These are phyloP conservation scores for Heliothis peltigera DNA, from an alignment of 2,888 invertebrate species.

Conservation along the genomic window DNA sequence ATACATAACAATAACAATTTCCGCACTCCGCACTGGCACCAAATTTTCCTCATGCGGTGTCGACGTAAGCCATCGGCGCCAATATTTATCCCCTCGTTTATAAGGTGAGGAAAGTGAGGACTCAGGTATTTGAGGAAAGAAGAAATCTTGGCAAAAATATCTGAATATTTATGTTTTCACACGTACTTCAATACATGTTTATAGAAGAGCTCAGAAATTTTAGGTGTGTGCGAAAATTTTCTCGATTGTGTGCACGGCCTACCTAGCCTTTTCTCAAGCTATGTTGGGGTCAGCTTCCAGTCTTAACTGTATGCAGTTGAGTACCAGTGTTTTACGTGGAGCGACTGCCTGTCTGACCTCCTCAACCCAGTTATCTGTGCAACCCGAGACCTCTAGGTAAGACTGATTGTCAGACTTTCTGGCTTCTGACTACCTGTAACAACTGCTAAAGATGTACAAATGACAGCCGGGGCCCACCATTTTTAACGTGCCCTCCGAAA, in stretches of 20 bases:
- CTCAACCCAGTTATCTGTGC: too few species aligned
- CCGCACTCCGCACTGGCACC: neutral
- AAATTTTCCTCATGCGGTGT: conserved; percentile 20
- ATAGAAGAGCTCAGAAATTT: neutral
- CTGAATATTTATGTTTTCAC: conserved; percentile 32
- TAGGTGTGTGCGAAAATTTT: neutral
- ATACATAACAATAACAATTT: conserved; percentile 23
- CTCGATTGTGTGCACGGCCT: neutral
- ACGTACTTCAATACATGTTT: neutral
- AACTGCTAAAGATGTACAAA: too few species aligned
- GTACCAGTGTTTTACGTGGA: too few species aligned
- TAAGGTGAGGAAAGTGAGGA: conserved; percentile 26
- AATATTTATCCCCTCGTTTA: conserved; percentile 32
- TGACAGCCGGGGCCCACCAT: too few species aligned
- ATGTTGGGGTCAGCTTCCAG: too few species aligned
- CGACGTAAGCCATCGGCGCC: conserved; percentile 29
- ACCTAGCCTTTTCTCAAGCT: too few species aligned
- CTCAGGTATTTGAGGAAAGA: conserved; percentile 14
- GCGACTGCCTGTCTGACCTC: too few species aligned
- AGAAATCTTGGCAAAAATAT: conserved; percentile 18
- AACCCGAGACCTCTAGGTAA: too few species aligned
- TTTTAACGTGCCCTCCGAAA: too few species aligned
- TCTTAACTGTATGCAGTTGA: too few species aligned
- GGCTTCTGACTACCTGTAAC: neutral
- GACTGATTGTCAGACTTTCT: too few species aligned